Conservation (phyloP, 2,113 vertebrate species). For the Monarcha castaneiventris region DNA sequence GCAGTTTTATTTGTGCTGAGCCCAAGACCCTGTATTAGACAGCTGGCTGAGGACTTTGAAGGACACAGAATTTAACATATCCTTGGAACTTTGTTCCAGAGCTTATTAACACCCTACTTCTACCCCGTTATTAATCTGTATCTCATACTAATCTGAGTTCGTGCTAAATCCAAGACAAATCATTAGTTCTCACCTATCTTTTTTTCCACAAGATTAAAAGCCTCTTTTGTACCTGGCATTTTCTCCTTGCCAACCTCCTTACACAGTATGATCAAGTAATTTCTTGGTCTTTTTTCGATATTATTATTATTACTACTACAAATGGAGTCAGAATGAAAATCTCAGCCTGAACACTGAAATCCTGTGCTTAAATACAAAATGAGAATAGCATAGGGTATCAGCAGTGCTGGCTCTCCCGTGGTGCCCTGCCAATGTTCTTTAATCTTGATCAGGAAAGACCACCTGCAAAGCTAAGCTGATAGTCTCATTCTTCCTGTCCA, state of each 20-base stretch:
- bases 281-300: constrained; percentile 27
- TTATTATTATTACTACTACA: constrained; percentile 26
- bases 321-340: constrained; percentile 23
- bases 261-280: constrained; percentile 39
- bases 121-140: background rate
- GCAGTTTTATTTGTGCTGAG: background rate
- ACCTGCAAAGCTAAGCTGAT: constrained; percentile 63
- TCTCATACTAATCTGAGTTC: constrained; percentile 8
- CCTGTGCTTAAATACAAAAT: constrained; percentile 21
- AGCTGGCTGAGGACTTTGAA: background rate
- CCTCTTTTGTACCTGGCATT: constrained; percentile 37
- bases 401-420: constrained; percentile 34
- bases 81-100: background rate
- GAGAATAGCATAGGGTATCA: constrained; percentile 37
- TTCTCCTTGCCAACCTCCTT: constrained; percentile 28
- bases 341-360: constrained; percentile 42
- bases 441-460: constrained; percentile 61
- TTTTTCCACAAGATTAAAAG: constrained; percentile 16
- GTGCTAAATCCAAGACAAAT: constrained; percentile 2
- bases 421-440: constrained; percentile 51
- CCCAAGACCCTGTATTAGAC: background rate
- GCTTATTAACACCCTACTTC: background rate
- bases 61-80: background rate
- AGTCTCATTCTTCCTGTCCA: constrained; percentile 68
- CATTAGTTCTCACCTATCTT: constrained; percentile 3